Percentiles rank a stretch among this genome's conserved stretches.
These are phyloP conservation scores for Colletes latitarsis DNA, from an alignment of 1,140 invertebrate genomes.

Conservation along the genomic window DNA sequence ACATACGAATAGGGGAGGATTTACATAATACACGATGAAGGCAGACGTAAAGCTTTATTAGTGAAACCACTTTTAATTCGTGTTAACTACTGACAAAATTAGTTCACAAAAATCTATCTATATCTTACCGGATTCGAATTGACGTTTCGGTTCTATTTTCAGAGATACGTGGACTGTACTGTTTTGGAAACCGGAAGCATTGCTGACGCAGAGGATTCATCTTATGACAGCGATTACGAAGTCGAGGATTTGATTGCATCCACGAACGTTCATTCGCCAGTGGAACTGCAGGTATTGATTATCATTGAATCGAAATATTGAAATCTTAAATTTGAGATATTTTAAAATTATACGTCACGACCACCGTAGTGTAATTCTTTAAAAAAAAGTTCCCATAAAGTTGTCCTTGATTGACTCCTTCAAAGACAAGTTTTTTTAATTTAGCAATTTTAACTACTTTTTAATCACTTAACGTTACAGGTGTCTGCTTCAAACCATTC, in stretches of 20 bases:
- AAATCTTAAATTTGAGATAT: too few species aligned
- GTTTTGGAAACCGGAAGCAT: slow-evolving; percentile 77
- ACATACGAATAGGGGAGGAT: too few species aligned
- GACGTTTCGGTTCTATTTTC: slow-evolving; percentile 62
- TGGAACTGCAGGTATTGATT: slow-evolving; percentile 69
- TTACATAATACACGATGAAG: too few species aligned
- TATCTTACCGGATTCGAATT: slow-evolving; percentile 12
- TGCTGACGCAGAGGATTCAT: slow-evolving; percentile 89
- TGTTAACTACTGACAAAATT: not conserved
- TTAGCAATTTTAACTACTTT: not conserved
- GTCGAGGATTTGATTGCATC: slow-evolving; percentile 82
- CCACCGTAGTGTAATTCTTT: too few species aligned
- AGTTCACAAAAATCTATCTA: not conserved
- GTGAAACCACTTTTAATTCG: too few species aligned
- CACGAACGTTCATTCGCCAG: slow-evolving; percentile 64
- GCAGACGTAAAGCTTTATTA: too few species aligned
- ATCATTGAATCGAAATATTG: not conserved
- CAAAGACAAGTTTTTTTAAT: too few species aligned
- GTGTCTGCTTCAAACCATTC: slow-evolving; percentile 83
- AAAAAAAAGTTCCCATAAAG: too few species aligned
- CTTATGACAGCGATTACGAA: slow-evolving; percentile 93
- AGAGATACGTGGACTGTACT: slow-evolving; percentile 83
- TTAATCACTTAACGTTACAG: slow-evolving; percentile 56
- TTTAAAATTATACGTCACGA: too few species aligned
- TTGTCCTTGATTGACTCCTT: too few species aligned